Percentiles rank a stretch among this genome's conserved stretches.
Conservation (phyloP, 2,113 vertebrate genomes). For the Oxyura jamaicensis region DNA sequence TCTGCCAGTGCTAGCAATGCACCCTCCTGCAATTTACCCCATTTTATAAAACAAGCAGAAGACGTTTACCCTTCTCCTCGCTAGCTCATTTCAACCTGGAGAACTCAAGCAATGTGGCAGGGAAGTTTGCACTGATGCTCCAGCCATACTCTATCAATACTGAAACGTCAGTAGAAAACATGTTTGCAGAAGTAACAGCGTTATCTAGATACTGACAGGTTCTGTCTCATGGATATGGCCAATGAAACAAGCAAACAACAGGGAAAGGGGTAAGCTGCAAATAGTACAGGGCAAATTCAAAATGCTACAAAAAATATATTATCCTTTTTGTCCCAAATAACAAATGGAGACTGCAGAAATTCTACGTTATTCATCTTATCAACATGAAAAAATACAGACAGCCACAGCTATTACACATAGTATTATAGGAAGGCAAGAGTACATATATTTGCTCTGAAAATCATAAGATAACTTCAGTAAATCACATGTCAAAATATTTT, state of each 20-base stretch:
- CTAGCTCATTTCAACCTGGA: background rate
- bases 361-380: conserved; percentile 61
- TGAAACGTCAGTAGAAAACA: background rate
- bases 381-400: conserved; percentile 47
- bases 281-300: background rate
- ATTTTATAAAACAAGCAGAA: background rate
- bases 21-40: background rate
- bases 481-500: conserved; percentile 60
- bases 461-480: conserved; percentile 69
- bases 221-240: background rate
- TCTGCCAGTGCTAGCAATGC: background rate
- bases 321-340: conserved; percentile 63
- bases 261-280: background rate
- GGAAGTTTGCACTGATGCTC: background rate
- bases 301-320: conserved; percentile 20
- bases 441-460: conserved; percentile 71
- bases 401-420: conserved; percentile 58
- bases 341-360: conserved; percentile 47
- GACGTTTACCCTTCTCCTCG: background rate
- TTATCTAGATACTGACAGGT: conserved; percentile 7
- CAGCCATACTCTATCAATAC: background rate
- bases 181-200: background rate
- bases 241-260: background rate
- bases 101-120: background rate
- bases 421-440: conserved; percentile 54